Evolutionary conservation across 2,888 invertebrate genomes (phyloP).

Genomic region (Chaetoderma sp.): DNA sequence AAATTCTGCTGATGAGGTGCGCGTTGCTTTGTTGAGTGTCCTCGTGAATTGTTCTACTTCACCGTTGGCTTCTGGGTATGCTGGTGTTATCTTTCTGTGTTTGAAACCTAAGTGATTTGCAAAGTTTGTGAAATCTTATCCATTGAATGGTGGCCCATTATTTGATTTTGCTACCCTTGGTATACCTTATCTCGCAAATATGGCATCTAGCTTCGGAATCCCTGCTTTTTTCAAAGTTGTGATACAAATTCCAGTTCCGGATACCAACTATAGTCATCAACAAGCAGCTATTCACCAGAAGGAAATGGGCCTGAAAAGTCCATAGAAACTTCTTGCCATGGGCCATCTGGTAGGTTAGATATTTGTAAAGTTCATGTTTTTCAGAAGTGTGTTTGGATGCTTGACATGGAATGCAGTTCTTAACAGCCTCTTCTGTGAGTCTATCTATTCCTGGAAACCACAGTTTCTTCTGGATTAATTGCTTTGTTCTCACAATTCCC

Average conservation of each 20-base stretch:
- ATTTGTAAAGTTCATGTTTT: background rate
- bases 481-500: too few species aligned
- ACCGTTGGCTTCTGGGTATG: background rate
- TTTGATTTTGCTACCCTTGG: constrained; percentile 10
- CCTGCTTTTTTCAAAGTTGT: constrained; percentile 15
- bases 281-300: too few species aligned
- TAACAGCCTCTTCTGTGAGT: constrained; percentile 7
- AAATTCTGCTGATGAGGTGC: background rate
- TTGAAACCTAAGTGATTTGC: constrained; percentile 12
- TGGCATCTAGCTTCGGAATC: constrained; percentile 19
- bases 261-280: constrained; percentile 2
- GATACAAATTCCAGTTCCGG: background rate
- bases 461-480: too few species aligned
- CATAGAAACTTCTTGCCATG: background rate
- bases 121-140: constrained; percentile 21
- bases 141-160: constrained; percentile 10
- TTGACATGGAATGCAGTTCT: background rate
- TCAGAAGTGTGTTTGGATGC: background rate
- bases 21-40: background rate
- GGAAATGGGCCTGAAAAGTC: background rate
- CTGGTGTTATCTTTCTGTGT: constrained; percentile 5
- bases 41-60: background rate
- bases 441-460: too few species aligned
- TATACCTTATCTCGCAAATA: constrained; percentile 6
- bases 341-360: background rate